Evolutionary conservation across 2,797 vertebrate genomes (phyloP), one percentile per base, ranked within the genome.

Genomic region (Tiaroga cobitis): DNA sequence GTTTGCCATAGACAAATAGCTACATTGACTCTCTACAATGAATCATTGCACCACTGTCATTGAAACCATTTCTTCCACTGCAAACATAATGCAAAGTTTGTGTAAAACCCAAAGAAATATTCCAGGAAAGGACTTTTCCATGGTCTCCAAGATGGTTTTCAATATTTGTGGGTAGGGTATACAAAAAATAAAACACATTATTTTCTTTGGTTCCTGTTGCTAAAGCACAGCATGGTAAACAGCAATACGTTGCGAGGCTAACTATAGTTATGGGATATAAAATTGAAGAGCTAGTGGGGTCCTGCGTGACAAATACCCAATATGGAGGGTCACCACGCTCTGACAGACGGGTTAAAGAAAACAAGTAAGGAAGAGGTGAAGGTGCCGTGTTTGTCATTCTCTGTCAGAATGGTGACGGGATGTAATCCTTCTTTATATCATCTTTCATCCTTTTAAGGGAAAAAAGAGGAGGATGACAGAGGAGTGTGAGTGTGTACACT

Each of bases 371-470:
- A 84, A 59, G 32, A 32, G 68, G 76, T 80, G 32, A 79, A 56
- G 68, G 41, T 85, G 83, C 51, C 39, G 67, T 72, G 83, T 80
- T 63, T 85, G 77, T 80, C 77, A 85, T 80, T 73, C 78, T 80
- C 54, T 54, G 84, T 74, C 69, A 74, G 43, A 51, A 15, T 4
- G 13, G 24, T 51, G 77, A 74, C 3, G 5, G 84, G 41, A 73
- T 65, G 77, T 41, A 74, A 24, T 85, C 56, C 32, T 63, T 85
- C 77, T 85, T 80, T 54, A 63, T 87, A 80, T 87, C 65, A 81
- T 68, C 18, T 78, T 78, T 61, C 13, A 51, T 49, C 39, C 69
- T 24, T 80, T 80, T 18, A 59, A 59, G 72, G 41, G 7, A 1
- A 73, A 54, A 32, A 46, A 51, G 21, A 51, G 51, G 34, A 75